Percentiles rank a stretch among this genome's conserved stretches.
Evolutionary conservation across 2,888 invertebrate genomes (phyloP).

Genomic region (Tridacna crocea): DNA sequence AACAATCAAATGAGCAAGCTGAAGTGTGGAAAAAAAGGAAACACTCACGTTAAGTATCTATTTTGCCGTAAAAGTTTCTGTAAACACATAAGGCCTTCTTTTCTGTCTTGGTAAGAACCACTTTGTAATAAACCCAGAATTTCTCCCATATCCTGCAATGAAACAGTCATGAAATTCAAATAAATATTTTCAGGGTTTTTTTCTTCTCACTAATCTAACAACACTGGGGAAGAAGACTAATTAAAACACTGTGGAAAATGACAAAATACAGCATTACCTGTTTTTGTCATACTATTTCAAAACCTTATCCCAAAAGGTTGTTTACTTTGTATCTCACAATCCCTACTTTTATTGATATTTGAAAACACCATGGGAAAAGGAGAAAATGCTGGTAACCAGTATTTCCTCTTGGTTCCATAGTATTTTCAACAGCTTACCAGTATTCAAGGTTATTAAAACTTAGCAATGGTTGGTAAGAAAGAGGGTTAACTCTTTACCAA

Average conservation of each 20-base stretch:
- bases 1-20: too few species aligned
- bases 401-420: background rate
- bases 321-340: background rate
- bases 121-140: constrained; percentile 95
- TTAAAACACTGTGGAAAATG: background rate
- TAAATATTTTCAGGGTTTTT: background rate
- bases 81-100: constrained; percentile 94
- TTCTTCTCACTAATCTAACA: background rate
- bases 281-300: too few species aligned
- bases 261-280: too few species aligned
- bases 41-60: constrained; percentile 80
- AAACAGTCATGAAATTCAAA: constrained; percentile 65
- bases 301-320: too few species aligned
- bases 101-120: constrained; percentile 96
- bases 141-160: constrained; percentile 90
- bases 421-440: background rate
- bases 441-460: too few species aligned
- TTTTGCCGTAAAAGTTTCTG: constrained; percentile 89
- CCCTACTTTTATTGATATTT: background rate
- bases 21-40: background rate
- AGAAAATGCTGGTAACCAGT: background rate
- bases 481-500: too few species aligned
- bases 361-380: background rate
- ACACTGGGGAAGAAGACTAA: background rate
- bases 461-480: too few species aligned